phyloP scores from a whole-genome alignment of 1,140 invertebrate species.

The Drosophila suzukii region DNA sequence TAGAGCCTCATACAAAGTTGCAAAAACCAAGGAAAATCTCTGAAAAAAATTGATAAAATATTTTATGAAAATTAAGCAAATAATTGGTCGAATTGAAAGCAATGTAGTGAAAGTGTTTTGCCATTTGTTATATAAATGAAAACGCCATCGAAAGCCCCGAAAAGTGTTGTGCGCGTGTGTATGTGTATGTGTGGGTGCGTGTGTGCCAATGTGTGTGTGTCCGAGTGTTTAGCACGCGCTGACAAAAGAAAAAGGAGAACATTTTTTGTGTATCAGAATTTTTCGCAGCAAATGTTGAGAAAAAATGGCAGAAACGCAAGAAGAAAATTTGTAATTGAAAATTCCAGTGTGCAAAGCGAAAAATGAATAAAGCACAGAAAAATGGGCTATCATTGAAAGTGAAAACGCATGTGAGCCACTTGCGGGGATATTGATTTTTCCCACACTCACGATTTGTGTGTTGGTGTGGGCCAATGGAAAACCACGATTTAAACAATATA shows the following conservation, averaged over 20 bases:
- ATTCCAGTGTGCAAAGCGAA: slow-evolving; percentile 29
- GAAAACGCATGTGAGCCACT: slow-evolving; percentile 69
- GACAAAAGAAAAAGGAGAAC: slow-evolving; percentile 56
- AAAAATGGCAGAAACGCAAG: slow-evolving; percentile 28
- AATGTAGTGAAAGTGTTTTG: slow-evolving; percentile 20
- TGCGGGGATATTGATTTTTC: slow-evolving; percentile 75
- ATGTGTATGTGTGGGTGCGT: slow-evolving; percentile 24
- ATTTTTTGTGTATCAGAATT: slow-evolving; percentile 76
- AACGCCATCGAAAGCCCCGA: slow-evolving; percentile 54
- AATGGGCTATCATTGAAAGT: slow-evolving; percentile 63
- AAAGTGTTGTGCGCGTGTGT: slow-evolving; percentile 66
- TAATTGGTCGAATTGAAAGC: slow-evolving; percentile 17
- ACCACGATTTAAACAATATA: slow-evolving; percentile 4
- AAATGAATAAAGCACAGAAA: slow-evolving; percentile 11
- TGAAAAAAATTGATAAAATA: slow-evolving; percentile 24
- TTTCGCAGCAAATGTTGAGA: slow-evolving; percentile 25
- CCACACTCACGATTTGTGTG: slow-evolving; percentile 45
- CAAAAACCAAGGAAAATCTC: slow-evolving; percentile 30
- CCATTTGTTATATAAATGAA: slow-evolving; percentile 66
- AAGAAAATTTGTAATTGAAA: slow-evolving; percentile 28
- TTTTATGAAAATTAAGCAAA: slow-evolving; percentile 7
- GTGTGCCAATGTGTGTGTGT: slow-evolving; percentile 25
- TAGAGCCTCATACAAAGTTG: slow-evolving; percentile 26
- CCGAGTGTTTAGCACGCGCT: slow-evolving; percentile 57
- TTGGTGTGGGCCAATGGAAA: slow-evolving; percentile 30